phyloP scores from a whole-genome alignment of 2,888 invertebrate species.

The Eupithecia pulchellata region DNA sequence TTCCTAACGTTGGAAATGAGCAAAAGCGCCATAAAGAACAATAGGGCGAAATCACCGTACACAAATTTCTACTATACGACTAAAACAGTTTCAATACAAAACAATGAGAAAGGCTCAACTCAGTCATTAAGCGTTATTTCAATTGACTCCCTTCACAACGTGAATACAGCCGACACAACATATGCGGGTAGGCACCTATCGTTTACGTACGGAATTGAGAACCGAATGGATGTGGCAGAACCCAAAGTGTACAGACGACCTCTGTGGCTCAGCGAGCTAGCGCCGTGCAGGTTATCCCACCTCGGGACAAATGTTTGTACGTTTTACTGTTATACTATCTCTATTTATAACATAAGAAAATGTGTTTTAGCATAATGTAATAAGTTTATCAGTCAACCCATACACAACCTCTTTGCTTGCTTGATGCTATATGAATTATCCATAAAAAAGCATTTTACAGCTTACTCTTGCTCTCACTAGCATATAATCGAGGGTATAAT shows the following conservation, averaged over 20 bases:
- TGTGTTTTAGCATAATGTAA: too few relatives aligned
- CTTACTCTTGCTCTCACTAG: background rate
- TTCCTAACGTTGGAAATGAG: background rate
- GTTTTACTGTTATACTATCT: too few relatives aligned
- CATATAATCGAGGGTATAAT: background rate
- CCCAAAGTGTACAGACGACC: background rate
- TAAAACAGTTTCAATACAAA: constrained; percentile 31
- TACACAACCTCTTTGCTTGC: too few relatives aligned
- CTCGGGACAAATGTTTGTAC: too few relatives aligned
- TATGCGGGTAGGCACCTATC: constrained; percentile 43
- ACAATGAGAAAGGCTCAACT: constrained; percentile 37
- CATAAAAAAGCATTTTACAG: background rate
- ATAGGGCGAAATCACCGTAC: background rate
- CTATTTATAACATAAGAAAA: too few relatives aligned
- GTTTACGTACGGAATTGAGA: constrained; percentile 13
- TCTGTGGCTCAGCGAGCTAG: too few relatives aligned
- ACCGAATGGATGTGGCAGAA: constrained; percentile 13
- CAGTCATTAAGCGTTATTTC: constrained; percentile 42
- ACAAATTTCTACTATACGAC: background rate
- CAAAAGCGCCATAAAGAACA: background rate
- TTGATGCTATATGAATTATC: too few relatives aligned
- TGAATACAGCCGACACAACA: constrained; percentile 44
- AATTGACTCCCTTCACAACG: constrained; percentile 40
- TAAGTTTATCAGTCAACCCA: too few relatives aligned
- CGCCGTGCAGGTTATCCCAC: too few relatives aligned